Base-by-base conservation (phyloP, 2,888 invertebrate genomes). In the Chloroclysta siterata region DNA sequence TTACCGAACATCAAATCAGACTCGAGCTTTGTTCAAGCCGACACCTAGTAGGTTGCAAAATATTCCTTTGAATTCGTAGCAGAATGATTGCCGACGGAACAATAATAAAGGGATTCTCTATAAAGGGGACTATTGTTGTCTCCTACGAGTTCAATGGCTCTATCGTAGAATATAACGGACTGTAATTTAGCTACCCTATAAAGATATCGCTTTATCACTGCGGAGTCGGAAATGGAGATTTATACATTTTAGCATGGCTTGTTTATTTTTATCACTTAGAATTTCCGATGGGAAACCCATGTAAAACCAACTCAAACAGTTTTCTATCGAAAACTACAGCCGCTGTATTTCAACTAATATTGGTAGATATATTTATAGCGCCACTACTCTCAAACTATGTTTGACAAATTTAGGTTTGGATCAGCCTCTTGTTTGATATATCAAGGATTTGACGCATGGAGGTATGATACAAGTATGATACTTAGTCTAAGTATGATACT, bases 171-270 rank as follows among this genome's bases (percentile, higher is more conserved):
- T 60, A 47, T 51, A 47, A 55, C 15, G 36, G 55, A 60, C 28
- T 60, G 3, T 22, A 22, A 67, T 63, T 60, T 62, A 53, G 46
- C 11, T 51, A 48, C 54, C 46, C 33, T 63, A 63, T 65, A 63
- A 61, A 66, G 61, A 64, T 63, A 48, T 60, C 53, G 53, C 17
- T 61, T 60, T 59, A 68, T 66, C 53, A 50, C 59, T 57, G 61
- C 33, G n/a, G 29, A 52, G 46, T 42, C 42, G 55, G 52, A 51
- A 51, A 22, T 47, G 54, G n/a, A 61, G 41, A 64, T 63, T 65
- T 58, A 53, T 42, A 48, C 15, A 39, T 47, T n/a, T 55, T 0
- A 33, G 44, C 11, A 8, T 14, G 14, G 17, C 22, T 36, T 41
- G 39, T 39, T 50, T 29, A 17, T 33, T 58, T 17, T 10, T 50